Evolutionary conservation across 2,888 invertebrate genomes (phyloP), one percentile per base, ranked within the genome.

Genomic region (Dolomedes plantarius): DNA sequence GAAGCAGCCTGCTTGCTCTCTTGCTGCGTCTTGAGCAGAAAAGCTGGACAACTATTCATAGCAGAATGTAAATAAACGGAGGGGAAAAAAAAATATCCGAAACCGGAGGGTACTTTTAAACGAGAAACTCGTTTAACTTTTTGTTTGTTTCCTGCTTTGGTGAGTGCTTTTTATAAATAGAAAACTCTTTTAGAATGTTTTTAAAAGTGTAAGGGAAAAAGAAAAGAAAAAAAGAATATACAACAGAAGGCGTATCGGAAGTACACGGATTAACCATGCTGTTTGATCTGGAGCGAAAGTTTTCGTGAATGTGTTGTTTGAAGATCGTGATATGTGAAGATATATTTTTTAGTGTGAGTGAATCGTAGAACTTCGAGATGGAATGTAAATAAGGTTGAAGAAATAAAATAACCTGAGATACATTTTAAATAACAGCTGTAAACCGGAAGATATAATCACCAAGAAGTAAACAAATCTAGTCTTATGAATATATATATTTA

Each of bases 21-120:
- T 46, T 16, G 2, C 46, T 13, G 46, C 16, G 46, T 46, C 46
- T 16, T 16, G 5, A 16, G 13, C 6, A 5, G 11, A 56, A 23
- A 56, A 16, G 23, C 56, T 11, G 23, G 23, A 56, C 23, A 56
- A 23, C 56, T 56, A 56, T 23, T 56, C 56, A 2, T 23, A 56
- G 56, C 56, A 56, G 56, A 56, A 56, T 56, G 56, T 56, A 56
- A 56, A 56, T 23, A 56, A 56, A 56, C 56, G 23, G 19, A 56
- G 16, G 56, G 56, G 23, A 56, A 56, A 56, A 56, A 56, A 56
- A 3, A 56, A 56, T 11, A 5, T 56, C 16, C 56, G 23, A 5
- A 56, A 56, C 56, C 56, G 56, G 56, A 56, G 23, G 56, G 19
- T 6, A 56, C 13, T 46, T 46, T 23, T 56, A 23, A 56, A 56